Evolutionary conservation across 2,888 invertebrate species (phyloP).

Genomic region (Amphipoea lucens): DNA sequence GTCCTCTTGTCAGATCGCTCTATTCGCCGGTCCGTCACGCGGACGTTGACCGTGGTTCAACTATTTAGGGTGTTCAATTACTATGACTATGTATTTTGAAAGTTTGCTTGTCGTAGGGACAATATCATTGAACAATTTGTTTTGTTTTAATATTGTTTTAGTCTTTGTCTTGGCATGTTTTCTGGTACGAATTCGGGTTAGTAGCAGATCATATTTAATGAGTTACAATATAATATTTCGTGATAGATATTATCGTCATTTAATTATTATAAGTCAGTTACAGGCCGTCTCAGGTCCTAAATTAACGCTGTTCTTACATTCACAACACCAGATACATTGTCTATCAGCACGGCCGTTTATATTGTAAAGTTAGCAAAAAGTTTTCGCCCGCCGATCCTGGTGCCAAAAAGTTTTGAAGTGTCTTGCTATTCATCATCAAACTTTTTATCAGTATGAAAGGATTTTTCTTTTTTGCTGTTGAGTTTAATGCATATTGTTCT

Average conservation of each 20-base stretch:
- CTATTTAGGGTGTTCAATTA: constrained; percentile 83
- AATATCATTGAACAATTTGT: background rate
- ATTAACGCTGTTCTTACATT: constrained; percentile 45
- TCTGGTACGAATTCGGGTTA: constrained; percentile 17
- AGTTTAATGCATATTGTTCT: background rate
- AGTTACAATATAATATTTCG: constrained; percentile 19
- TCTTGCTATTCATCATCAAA: constrained; percentile 47
- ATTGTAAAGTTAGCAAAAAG: constrained; percentile 58
- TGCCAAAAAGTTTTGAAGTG: constrained; percentile 61
- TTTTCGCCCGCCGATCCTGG: constrained; percentile 48
- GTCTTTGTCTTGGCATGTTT: constrained; percentile 21
- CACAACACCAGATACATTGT: constrained; percentile 53
- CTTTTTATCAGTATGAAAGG: constrained; percentile 45
- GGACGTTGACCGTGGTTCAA: constrained; percentile 87
- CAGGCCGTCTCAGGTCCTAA: constrained; percentile 15
- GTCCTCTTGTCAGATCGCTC: constrained; percentile 85
- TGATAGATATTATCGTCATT: constrained; percentile 11
- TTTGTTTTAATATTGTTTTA: constrained; percentile 15
- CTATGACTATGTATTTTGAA: constrained; percentile 64
- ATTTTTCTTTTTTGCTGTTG: constrained; percentile 33
- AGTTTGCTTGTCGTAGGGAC: constrained; percentile 16
- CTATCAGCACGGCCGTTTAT: constrained; percentile 42
- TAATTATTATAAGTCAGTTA: constrained; percentile 25
- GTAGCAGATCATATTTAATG: constrained; percentile 33
- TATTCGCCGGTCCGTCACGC: constrained; percentile 81